Conservation (phyloP, 2,888 invertebrate species). For the Acleris holmiana region DNA sequence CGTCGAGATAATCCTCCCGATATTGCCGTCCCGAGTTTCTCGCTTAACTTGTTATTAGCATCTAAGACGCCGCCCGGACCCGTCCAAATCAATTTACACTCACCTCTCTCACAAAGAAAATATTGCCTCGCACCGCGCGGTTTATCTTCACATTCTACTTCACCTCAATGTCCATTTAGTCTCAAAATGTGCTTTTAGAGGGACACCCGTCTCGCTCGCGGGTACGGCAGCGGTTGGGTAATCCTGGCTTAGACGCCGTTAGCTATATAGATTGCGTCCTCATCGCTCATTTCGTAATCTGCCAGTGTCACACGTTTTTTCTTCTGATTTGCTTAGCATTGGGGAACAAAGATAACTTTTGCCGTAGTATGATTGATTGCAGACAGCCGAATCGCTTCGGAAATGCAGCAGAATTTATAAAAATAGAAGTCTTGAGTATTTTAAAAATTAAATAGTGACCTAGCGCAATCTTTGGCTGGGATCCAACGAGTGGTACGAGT, state of each 20-base stretch:
- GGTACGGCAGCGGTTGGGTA: conserved; percentile 32
- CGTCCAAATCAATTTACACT: conserved; percentile 63
- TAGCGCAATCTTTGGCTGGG: conserved; percentile 32
- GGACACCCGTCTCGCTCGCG: conserved; percentile 38
- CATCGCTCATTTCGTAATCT: conserved; percentile 55
- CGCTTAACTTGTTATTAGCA: conserved; percentile 53
- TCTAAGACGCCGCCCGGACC: conserved; percentile 52
- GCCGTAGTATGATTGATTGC: conserved; percentile 3
- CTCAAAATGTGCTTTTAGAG: conserved; percentile 40
- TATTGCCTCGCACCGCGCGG: conserved; percentile 47
- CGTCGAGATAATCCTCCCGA: conserved; percentile 45
- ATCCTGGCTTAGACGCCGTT: conserved; percentile 30
- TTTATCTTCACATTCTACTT: conserved; percentile 47
- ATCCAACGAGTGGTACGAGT: conserved; percentile 18
- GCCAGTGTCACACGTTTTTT: conserved; percentile 45
- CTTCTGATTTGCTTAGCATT: conserved; percentile 42
- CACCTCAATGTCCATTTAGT: conserved; percentile 44
- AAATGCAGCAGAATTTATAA: conserved; percentile 21
- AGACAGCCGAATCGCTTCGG: background rate
- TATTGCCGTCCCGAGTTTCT: conserved; percentile 47
- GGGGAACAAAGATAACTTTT: conserved; percentile 40
- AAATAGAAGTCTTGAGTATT: conserved; percentile 29
- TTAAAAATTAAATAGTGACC: conserved; percentile 30
- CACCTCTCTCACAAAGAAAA: conserved; percentile 55
- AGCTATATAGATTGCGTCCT: conserved; percentile 47